A percentile compares a stretch with the other conserved stretches of the same genome.
Evolutionary conservation across 2,888 invertebrate species (phyloP).

Genomic region (Baccha elongata): DNA sequence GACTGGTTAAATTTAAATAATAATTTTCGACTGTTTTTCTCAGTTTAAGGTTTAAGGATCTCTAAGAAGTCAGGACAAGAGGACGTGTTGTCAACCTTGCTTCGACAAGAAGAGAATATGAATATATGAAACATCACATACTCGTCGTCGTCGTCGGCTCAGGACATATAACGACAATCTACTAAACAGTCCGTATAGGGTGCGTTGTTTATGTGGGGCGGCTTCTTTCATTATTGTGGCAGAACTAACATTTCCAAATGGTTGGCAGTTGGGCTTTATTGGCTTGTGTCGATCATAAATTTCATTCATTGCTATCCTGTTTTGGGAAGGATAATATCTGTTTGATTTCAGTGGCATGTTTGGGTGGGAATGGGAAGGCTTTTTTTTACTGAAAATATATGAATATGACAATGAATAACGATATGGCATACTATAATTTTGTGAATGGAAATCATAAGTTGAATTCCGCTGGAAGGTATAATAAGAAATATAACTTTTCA

Average conservation of each 20-base stretch:
- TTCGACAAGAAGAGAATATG: not conserved
- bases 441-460: slow-evolving; percentile 26
- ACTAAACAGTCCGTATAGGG: slow-evolving; percentile 46
- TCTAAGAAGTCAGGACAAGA: slow-evolving; percentile 43
- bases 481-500: not conserved
- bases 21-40: slow-evolving; percentile 59
- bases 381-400: slow-evolving; percentile 50
- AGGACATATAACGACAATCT: slow-evolving; percentile 32
- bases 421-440: slow-evolving; percentile 19
- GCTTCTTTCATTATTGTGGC: slow-evolving; percentile 38
- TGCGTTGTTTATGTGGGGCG: slow-evolving; percentile 49
- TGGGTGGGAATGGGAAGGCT: slow-evolving; percentile 6
- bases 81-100: slow-evolving; percentile 60
- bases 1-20: slow-evolving; percentile 67
- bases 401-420: slow-evolving; percentile 26
- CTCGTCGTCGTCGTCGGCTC: too few species aligned
- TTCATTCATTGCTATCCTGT: slow-evolving; percentile 45
- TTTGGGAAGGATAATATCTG: slow-evolving; percentile 48
- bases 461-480: slow-evolving; percentile 2
- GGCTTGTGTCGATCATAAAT: slow-evolving; percentile 66
- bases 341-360: not conserved
- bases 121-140: slow-evolving; percentile 31
- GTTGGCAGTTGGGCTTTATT: slow-evolving; percentile 71
- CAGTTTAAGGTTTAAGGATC: slow-evolving; percentile 31
- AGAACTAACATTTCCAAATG: slow-evolving; percentile 37